Evolutionary conservation across 2,113 vertebrate genomes (phyloP), one percentile per base, ranked within the genome.

Genomic region (Sardina pilchardus): DNA sequence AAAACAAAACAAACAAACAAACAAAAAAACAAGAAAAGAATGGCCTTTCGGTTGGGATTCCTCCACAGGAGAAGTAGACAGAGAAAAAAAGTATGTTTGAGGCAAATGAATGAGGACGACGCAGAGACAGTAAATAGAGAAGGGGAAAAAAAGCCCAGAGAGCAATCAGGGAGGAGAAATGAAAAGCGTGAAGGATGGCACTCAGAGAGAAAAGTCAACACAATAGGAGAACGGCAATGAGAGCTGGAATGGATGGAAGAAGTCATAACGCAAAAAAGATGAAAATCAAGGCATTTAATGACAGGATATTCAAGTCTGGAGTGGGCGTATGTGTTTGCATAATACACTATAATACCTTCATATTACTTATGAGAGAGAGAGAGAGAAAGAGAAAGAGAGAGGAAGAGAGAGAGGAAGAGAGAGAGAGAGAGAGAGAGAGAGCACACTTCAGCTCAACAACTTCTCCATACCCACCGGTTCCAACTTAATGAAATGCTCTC

Each of bases 261-360:
- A 71, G 63, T 71, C 63, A 71, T 71, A 71, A 71, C 1, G 10
- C 63, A 71, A 34, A 71, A 63, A 71, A 34, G 26, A 30, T 30
- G 26, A 71, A 63, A 71, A 34, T 71, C 63, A 26, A 71, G 63
- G 9, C 26, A 34, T 71, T 71, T 71, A 71, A 71, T 71, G 63
- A 71, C 26, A 34, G 63, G 10, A 34, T 26, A 71, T 71, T 34
- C 63, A 71, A 71, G 30, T 2, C 63, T 30, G 63, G 63, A 71
- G 63, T 71, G 63, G 63, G 63, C 63, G 63, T 71, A 3, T 71
- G 63, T 71, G 63, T 71, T 71, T 71, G 63, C 63, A 71, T 71
- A 71, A 71, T 71, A 71, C 63, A 34, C 24, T 71, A 34, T 71
- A 71, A 71, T 71, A 26, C 63, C 63, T 71, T 71, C 26, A 71